phyloP scores from a whole-genome alignment of 1,140 invertebrate species.

The Hyphantria cunea region DNA sequence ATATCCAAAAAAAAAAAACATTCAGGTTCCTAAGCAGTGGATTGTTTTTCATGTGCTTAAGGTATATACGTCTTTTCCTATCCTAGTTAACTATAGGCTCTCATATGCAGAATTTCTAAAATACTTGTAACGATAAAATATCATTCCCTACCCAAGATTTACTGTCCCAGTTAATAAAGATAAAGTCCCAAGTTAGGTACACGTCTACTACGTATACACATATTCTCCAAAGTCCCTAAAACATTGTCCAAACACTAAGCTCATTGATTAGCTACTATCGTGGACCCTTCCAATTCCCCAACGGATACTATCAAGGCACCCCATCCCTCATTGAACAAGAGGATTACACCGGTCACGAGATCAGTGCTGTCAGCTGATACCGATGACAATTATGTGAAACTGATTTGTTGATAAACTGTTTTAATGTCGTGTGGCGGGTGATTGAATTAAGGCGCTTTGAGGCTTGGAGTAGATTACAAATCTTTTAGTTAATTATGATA shows the following conservation, averaged over 20 bases:
- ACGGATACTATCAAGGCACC: neutral
- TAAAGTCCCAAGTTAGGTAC: too few relatives aligned
- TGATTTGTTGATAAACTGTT: constrained; percentile 4
- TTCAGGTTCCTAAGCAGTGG: too few relatives aligned
- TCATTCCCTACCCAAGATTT: too few relatives aligned
- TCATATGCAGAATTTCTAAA: too few relatives aligned
- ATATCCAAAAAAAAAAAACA: too few relatives aligned
- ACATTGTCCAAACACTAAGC: neutral
- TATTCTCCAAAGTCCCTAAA: neutral
- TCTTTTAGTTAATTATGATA: too few relatives aligned
- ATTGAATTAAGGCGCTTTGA: neutral
- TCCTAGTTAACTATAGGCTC: too few relatives aligned
- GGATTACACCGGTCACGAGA: neutral
- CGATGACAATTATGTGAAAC: neutral
- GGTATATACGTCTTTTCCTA: too few relatives aligned
- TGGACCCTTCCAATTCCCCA: neutral
- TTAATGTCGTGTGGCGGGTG: neutral
- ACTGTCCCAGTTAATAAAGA: too few relatives aligned
- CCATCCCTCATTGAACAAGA: constrained; percentile 3
- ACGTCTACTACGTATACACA: neutral
- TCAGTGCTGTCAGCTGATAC: neutral
- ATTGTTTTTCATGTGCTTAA: too few relatives aligned
- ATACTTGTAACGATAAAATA: too few relatives aligned
- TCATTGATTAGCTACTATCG: neutral
- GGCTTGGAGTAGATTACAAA: too few relatives aligned